phyloP scores from a whole-genome alignment of 2,113 vertebrate genomes.

The Setophaga coronata region DNA sequence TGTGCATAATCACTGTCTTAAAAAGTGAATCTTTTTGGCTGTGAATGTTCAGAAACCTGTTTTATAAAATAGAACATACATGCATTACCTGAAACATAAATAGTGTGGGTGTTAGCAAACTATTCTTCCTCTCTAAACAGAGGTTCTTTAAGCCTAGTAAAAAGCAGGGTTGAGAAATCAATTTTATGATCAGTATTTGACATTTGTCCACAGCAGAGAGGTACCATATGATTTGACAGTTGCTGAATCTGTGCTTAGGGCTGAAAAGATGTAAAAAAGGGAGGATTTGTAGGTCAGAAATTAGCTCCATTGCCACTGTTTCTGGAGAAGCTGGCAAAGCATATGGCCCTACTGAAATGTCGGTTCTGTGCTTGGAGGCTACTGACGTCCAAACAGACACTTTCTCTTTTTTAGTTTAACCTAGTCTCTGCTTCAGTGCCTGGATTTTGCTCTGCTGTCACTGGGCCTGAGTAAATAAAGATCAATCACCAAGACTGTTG shows the following conservation, averaged over 20 bases:
- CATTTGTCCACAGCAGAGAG: background rate
- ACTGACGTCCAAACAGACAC: background rate
- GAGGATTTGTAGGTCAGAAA: constrained; percentile 12
- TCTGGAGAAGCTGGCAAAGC: constrained; percentile 3
- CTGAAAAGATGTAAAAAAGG: background rate
- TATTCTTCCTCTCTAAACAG: background rate
- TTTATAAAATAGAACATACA: background rate
- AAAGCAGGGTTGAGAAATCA: background rate
- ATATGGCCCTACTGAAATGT: background rate
- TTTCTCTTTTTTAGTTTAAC: background rate
- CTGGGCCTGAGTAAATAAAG: background rate
- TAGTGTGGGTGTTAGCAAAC: background rate
- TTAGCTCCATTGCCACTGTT: background rate
- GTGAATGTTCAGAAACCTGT: background rate
- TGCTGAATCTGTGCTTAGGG: background rate
- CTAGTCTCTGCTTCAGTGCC: background rate
- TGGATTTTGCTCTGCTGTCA: background rate
- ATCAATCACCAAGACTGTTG: background rate
- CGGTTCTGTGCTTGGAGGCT: background rate
- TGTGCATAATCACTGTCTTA: background rate
- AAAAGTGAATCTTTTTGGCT: background rate
- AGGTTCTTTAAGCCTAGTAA: background rate
- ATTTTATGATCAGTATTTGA: background rate
- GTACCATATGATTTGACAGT: background rate
- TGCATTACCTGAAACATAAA: background rate